These are phyloP conservation scores for Odontocolon sp. DNA, from an alignment of 2,888 invertebrate species.

Conservation along the genomic window DNA sequence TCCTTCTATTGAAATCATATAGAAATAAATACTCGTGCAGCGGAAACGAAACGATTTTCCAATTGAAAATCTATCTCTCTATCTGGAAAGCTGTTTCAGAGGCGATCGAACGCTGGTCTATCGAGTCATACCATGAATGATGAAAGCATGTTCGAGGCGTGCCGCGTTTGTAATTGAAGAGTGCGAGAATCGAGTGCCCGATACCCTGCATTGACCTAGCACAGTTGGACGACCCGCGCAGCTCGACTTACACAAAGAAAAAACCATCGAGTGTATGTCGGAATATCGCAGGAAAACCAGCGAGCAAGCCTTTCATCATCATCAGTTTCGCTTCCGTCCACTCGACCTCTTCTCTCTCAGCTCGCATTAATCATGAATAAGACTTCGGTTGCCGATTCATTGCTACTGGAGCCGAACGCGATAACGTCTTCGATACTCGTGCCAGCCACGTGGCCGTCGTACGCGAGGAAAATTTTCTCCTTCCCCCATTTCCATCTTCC, in stretches of 20 bases:
- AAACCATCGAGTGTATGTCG: too few relatives aligned
- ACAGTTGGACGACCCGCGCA: not conserved
- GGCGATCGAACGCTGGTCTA: not conserved
- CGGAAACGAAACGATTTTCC: too few relatives aligned
- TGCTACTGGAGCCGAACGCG: not conserved
- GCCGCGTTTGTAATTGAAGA: constrained; percentile 18
- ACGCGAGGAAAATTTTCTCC: constrained; percentile 29
- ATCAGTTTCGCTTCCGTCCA: not conserved
- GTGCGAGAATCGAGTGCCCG: constrained; percentile 14
- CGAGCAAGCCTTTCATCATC: not conserved
- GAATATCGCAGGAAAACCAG: too few relatives aligned
- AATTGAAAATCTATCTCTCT: too few relatives aligned
- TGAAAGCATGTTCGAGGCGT: constrained; percentile 40
- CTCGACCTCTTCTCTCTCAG: not conserved
- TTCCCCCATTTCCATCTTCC: not conserved
- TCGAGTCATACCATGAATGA: constrained; percentile 28
- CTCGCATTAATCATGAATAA: too few relatives aligned
- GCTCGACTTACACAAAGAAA: too few relatives aligned
- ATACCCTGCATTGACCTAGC: constrained; percentile 44
- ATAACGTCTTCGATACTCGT: constrained; percentile 31
- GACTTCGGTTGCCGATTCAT: not conserved
- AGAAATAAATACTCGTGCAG: too few relatives aligned
- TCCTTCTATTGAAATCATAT: too few relatives aligned
- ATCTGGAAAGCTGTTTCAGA: too few relatives aligned
- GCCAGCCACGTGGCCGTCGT: constrained; percentile 55